Conservation (phyloP, 2,113 vertebrate genomes). For the Seriola aureovittata region DNA sequence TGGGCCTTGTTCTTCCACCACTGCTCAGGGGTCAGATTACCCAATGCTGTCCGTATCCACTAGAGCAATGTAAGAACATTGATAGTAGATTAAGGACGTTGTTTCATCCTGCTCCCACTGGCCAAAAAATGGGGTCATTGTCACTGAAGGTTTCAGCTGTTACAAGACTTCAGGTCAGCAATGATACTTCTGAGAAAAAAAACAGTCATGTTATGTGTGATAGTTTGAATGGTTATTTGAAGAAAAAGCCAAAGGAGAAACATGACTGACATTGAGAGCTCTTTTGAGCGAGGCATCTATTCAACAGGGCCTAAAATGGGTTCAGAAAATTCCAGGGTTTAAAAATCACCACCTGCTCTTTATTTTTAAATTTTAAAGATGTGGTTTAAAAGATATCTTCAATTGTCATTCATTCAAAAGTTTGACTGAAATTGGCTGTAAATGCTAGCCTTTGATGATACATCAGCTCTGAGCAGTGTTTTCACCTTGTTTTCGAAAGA, state of each 20-base stretch:
- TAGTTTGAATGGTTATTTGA: slow-evolving; percentile 23
- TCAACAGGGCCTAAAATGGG: slow-evolving; percentile 41
- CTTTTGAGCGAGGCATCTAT: slow-evolving; percentile 48
- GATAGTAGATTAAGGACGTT: slow-evolving; percentile 16
- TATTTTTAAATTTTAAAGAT: neutral
- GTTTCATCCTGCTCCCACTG: slow-evolving; percentile 11
- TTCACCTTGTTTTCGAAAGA: slow-evolving; percentile 35
- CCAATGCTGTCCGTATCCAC: slow-evolving; percentile 11
- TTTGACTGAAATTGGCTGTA: neutral
- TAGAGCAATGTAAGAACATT: slow-evolving; percentile 21
- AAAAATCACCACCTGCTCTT: slow-evolving; percentile 35
- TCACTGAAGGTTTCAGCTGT: neutral
- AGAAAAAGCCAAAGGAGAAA: slow-evolving; percentile 22
- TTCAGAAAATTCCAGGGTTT: slow-evolving; percentile 35
- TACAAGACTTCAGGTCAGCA: slow-evolving; percentile 29
- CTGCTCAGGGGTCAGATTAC: slow-evolving; percentile 58
- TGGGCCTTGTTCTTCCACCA: slow-evolving; percentile 41
- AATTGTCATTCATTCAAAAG: slow-evolving; percentile 13
- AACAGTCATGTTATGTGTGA: neutral
- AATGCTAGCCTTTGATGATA: slow-evolving; percentile 10
- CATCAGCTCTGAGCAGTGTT: slow-evolving; percentile 7
- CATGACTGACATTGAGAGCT: slow-evolving; percentile 1
- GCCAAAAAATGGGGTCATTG: neutral
- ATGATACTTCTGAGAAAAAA: slow-evolving; percentile 10
- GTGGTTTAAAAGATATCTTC: slow-evolving; percentile 11